These are phyloP conservation scores for Entomyzon cyanotis DNA, from an alignment of 2,113 vertebrate genomes.

Conservation along the genomic window DNA sequence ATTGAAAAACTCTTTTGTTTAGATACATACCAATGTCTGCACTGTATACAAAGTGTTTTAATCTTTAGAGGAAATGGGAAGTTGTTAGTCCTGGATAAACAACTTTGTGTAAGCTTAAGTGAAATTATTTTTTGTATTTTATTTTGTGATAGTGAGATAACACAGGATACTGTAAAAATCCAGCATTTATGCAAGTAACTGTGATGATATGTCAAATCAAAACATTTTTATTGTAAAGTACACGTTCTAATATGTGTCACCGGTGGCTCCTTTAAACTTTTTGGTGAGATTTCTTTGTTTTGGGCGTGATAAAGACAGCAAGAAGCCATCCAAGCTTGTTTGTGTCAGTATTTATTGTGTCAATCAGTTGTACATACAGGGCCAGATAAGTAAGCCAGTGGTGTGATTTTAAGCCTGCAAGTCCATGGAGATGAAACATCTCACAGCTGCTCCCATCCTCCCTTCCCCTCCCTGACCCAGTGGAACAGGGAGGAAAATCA, in stretches of 20 bases:
- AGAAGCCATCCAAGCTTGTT: background rate
- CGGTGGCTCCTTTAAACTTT: background rate
- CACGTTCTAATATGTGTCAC: background rate
- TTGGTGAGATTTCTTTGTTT: background rate
- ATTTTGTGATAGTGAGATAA: background rate
- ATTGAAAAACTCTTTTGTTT: background rate
- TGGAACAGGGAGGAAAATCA: background rate
- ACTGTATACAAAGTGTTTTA: background rate
- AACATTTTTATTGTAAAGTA: background rate
- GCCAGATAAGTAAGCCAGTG: background rate
- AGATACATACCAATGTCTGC: background rate
- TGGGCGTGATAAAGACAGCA: background rate
- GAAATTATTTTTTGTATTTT: background rate
- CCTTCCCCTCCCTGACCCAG: no score
- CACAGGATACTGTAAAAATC: background rate
- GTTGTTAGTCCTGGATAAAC: background rate
- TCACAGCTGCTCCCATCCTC: background rate
- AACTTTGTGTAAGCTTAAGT: background rate
- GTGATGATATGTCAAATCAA: background rate
- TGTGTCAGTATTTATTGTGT: background rate
- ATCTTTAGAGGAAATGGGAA: background rate
- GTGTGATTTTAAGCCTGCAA: rapidly evolving
- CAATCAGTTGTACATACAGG: background rate
- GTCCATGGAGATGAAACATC: background rate
- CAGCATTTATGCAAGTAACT: background rate